phyloP scores from a whole-genome alignment of 35 echinoderm and acorn worm genomes.

The Ptychodera flava region DNA sequence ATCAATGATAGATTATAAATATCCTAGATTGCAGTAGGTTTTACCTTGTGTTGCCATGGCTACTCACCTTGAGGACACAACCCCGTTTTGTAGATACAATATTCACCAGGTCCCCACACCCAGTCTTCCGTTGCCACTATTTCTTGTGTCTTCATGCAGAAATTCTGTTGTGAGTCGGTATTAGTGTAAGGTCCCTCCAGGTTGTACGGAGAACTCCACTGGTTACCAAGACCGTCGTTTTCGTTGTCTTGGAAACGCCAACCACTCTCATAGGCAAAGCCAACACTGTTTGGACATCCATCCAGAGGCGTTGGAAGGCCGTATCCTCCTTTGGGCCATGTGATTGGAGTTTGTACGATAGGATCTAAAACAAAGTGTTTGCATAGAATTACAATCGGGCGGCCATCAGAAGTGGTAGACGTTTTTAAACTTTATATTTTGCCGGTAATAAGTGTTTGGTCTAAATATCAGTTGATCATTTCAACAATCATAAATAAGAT shows the following conservation, averaged over 20 bases:
- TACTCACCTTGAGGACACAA: neutral
- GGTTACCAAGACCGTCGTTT: conserved; percentile 22
- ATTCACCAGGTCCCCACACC: conserved; percentile 26
- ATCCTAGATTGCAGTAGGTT: no score
- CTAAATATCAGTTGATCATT: no score
- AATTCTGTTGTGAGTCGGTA: conserved; percentile 25
- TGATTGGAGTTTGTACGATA: neutral
- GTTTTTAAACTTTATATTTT: no score
- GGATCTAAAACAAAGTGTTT: no score
- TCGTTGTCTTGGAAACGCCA: conserved; percentile 54
- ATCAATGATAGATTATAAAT: no score
- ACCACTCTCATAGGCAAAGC: conserved; percentile 33
- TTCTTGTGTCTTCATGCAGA: conserved; percentile 36
- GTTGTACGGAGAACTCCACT: conserved; percentile 17
- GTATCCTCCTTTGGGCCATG: conserved; percentile 57
- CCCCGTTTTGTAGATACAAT: conserved; percentile 23
- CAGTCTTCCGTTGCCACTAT: neutral
- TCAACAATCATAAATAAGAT: no score
- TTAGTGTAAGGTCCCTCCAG: conserved; percentile 8
- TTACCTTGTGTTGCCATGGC: no score
- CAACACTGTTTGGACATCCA: conserved; percentile 36
- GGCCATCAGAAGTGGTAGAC: no score
- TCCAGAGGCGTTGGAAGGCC: conserved; percentile 37
- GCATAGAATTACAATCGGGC: no score
- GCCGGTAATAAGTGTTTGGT: no score